Percentiles rank a stretch among this genome's conserved stretches.
phyloP scores from a whole-genome alignment of 1,140 invertebrate species.

The Zaprionus inermis region DNA sequence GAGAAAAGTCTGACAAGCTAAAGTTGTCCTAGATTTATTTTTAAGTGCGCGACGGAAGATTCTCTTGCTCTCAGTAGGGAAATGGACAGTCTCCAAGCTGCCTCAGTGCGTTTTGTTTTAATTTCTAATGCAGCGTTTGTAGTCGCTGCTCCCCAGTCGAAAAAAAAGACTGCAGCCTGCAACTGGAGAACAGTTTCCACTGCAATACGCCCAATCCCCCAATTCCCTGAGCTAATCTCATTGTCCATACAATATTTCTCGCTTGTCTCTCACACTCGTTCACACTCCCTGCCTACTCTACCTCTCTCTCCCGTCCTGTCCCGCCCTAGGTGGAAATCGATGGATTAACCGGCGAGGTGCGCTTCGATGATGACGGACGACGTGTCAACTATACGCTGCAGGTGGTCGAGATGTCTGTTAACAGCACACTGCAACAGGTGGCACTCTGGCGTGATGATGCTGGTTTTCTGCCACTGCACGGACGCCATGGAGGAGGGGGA shows the following conservation, averaged over 20 bases:
- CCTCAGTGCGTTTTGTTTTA: slow-evolving; percentile 2
- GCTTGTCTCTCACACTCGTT: neutral
- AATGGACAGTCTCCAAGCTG: neutral
- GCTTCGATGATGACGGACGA: slow-evolving; percentile 93
- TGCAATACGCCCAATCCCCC: slow-evolving; percentile 1
- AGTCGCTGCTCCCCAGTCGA: neutral
- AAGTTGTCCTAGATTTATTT: slow-evolving; percentile 2
- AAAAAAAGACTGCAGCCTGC: neutral
- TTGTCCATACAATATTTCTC: slow-evolving; percentile 28
- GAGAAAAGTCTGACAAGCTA: neutral
- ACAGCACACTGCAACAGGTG: slow-evolving; percentile 93
- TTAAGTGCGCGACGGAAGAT: neutral
- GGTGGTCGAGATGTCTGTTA: slow-evolving; percentile 96
- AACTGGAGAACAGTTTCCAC: neutral
- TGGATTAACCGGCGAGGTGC: slow-evolving; percentile 95
- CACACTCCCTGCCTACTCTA: neutral
- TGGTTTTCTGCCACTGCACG: slow-evolving; percentile 91
- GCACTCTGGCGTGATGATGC: slow-evolving; percentile 94
- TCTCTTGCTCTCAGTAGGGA: neutral
- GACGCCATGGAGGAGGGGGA: slow-evolving; percentile 86
- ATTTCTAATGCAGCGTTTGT: slow-evolving; percentile 9
- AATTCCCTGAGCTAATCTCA: slow-evolving; percentile 41
- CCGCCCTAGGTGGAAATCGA: slow-evolving; percentile 92
- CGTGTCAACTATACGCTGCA: slow-evolving; percentile 96
- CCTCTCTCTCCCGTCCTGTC: neutral